phyloP scores from a whole-genome alignment of 2,888 invertebrate genomes.

The Lomographa bimaculata region DNA sequence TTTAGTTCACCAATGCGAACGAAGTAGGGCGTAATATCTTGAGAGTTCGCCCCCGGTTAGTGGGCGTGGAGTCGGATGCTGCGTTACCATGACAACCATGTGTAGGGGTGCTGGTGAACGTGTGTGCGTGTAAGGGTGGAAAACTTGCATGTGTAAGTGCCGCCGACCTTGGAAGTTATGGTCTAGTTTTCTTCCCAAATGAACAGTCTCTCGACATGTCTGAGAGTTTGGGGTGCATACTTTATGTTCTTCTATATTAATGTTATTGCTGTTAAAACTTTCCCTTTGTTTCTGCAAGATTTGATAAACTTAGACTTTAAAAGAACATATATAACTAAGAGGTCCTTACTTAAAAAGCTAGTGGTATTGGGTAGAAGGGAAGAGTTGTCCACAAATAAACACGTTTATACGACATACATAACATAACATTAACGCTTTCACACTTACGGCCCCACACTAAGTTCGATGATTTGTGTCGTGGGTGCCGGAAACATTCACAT shows the following conservation, averaged over 20 bases:
- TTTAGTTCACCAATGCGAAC: conserved; percentile 79
- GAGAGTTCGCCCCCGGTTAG: conserved; percentile 81
- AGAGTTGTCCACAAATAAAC: too few species aligned
- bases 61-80: conserved; percentile 85
- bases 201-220: conserved; percentile 21
- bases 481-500: too few species aligned
- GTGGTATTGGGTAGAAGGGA: too few species aligned
- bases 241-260: conserved; percentile 1
- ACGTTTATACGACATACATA: too few species aligned
- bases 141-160: conserved; percentile 49
- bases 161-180: conserved; percentile 75
- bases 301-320: too few species aligned
- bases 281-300: too few species aligned
- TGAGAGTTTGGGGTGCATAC: neutral
- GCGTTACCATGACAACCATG: conserved; percentile 84
- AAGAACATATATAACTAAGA: too few species aligned
- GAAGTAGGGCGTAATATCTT: conserved; percentile 82
- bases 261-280: too few species aligned
- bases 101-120: conserved; percentile 71
- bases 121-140: conserved; percentile 50
- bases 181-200: conserved; percentile 58
- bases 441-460: too few species aligned
- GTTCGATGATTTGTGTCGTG: too few species aligned
- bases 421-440: too few species aligned
- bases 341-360: too few species aligned